Conservation (phyloP, 2,113 vertebrate genomes). For the Nansenia antarctica region DNA sequence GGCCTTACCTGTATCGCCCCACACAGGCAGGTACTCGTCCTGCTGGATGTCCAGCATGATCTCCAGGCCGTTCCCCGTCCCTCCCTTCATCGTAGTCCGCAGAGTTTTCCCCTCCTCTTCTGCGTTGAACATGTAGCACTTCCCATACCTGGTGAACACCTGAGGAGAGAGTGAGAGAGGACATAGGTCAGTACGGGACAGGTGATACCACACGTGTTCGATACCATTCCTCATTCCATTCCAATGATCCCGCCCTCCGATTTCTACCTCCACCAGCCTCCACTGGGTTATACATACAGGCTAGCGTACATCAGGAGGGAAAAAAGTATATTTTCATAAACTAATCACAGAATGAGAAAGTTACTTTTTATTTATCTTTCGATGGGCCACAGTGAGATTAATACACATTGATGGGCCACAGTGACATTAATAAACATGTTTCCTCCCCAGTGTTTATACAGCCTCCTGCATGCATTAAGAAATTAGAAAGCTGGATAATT, state of each 20-base stretch:
- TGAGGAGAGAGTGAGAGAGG: conserved; percentile 57
- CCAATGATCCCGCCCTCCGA: background rate
- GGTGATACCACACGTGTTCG: too few species aligned
- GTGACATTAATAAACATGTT: background rate
- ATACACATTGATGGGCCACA: too few species aligned
- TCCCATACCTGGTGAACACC: conserved; percentile 98
- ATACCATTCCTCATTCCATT: too few species aligned
- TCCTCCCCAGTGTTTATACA: too few species aligned
- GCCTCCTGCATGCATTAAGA: background rate
- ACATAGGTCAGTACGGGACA: background rate
- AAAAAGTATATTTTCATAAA: background rate
- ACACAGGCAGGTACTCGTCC: conserved; percentile 84
- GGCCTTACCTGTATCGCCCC: conserved; percentile 77
- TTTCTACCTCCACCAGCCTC: too few species aligned
- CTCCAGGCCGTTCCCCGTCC: conserved; percentile 96
- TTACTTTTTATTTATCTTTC: too few species aligned
- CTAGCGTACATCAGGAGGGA: background rate
- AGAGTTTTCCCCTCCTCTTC: conserved; percentile 92
- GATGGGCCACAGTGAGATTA: background rate
- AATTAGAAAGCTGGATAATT: background rate
- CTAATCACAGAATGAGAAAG: background rate
- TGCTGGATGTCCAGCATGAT: conserved; percentile 99
- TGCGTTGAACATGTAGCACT: conserved; percentile 99
- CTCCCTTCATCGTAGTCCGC: conserved; percentile 95
- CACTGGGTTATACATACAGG: background rate